phyloP scores from a whole-genome alignment of 2,888 invertebrate species.

The Prenolepis imparis region DNA sequence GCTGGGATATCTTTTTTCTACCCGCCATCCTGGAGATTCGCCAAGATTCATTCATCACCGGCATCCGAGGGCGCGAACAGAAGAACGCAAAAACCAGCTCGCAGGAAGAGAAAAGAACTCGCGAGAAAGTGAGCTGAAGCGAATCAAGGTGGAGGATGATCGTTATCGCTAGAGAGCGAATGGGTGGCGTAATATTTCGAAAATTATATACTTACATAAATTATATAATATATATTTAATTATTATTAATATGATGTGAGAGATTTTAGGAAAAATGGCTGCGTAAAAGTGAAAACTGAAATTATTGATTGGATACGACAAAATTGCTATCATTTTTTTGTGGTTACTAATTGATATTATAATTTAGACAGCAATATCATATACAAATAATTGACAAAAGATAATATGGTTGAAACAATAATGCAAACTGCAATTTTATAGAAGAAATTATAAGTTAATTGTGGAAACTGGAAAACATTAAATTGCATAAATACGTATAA shows the following conservation, averaged over 20 bases:
- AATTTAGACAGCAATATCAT: background rate
- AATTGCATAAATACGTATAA: conserved; percentile 12
- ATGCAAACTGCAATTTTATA: background rate
- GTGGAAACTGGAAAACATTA: background rate
- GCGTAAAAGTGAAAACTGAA: background rate
- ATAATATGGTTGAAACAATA: background rate
- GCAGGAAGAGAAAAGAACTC: conserved; percentile 66
- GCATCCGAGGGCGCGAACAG: conserved; percentile 75
- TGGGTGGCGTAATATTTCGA: conserved; percentile 53
- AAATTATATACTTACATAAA: too few relatives aligned
- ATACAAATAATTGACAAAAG: background rate
- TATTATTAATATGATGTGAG: conserved; percentile 66
- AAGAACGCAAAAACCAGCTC: conserved; percentile 71
- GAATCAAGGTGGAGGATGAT: conserved; percentile 69
- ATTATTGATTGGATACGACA: background rate
- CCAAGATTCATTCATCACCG: conserved; percentile 77
- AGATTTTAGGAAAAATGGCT: conserved; percentile 45
- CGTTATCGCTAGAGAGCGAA: conserved; percentile 67
- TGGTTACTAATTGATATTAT: background rate
- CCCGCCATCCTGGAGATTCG: conserved; percentile 72
- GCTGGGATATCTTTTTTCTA: conserved; percentile 73
- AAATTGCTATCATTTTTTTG: background rate
- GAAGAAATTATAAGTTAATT: background rate
- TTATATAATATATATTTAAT: too few relatives aligned
- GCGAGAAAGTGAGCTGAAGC: conserved; percentile 62